Evolutionary conservation across 2,888 invertebrate genomes (phyloP), one percentile per base, ranked within the genome.

Genomic region (Invenusta paracnida): DNA sequence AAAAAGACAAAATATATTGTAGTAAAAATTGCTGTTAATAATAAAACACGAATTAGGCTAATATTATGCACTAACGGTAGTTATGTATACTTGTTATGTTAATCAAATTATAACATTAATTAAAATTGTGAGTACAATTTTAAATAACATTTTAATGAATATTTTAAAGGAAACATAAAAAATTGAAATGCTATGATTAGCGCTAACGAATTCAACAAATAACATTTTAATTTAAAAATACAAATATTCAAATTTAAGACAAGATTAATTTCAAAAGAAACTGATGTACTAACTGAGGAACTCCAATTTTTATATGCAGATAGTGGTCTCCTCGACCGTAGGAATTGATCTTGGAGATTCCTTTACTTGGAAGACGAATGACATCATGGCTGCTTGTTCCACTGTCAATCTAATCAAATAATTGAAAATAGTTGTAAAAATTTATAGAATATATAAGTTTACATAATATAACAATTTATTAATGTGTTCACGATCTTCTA

Each of bases 261-360:
- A n/a, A n/a, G n/a, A 17, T 17, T 48, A 48, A 11, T 48, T 48
- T 48, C 17, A 17, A 48, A 17, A 48, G 17, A 48, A 48, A 5
- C 5, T 5, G 48, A 17, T 48, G 27, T 73, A 73, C 89, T 87
- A 87, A 93, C 93, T 94, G 94, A 0, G 99, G 98, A 88, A 95
- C 94, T 90, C 93, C 93, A 89, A 99, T 95, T 93, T 96, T 97
- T 79, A 98, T 92, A 89, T 96, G 95, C 13, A 99, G 94, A 90
- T 98, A 98, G 92, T 99, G 99, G 92, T 99, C 98, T 0, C 99
- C 99, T 89, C 95, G 94, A 0, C 98, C 98, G 88, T 94, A 94
- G 11, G 95, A 94, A 89, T 96, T 96, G 0, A 98, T 94, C 88
- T 96, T 94, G 91, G 96, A 96, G 92, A 99, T 94, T 0, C 99